These are phyloP conservation scores for Piscicola geometra DNA, from an alignment of 2,888 invertebrate species.

Conservation along the genomic window DNA sequence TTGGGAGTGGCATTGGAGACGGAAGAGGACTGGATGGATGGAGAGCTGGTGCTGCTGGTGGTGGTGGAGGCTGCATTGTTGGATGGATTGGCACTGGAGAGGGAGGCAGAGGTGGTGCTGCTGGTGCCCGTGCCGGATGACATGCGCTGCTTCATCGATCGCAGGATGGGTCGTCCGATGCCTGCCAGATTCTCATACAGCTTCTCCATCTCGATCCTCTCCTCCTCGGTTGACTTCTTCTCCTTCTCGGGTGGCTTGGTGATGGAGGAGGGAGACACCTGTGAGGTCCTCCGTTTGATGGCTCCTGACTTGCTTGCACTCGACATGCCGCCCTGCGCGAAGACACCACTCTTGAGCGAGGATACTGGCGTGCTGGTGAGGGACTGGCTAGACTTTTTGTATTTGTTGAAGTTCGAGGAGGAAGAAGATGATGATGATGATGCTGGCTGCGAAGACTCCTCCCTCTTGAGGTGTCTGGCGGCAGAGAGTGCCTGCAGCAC, in stretches of 20 bases:
- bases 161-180: conserved; percentile 37
- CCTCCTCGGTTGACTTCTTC: conserved; percentile 36
- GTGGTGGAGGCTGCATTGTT: not conserved
- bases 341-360: not conserved
- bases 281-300: conserved; percentile 9
- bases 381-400: conserved; percentile 12
- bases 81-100: not conserved
- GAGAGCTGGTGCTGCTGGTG: not conserved
- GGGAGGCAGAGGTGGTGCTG: not conserved
- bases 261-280: not conserved
- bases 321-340: not conserved
- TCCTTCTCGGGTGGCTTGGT: conserved; percentile 6
- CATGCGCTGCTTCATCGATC: conserved; percentile 36
- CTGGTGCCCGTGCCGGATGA: conserved; percentile 1
- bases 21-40: not conserved
- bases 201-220: conserved; percentile 34
- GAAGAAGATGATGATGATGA: too few relatives aligned
- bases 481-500: conserved; percentile 38
- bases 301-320: not conserved
- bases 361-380: conserved; percentile 5
- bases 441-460: conserved; percentile 25
- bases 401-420: conserved; percentile 1
- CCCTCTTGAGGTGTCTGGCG: conserved; percentile 35
- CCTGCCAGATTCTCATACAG: conserved; percentile 37
- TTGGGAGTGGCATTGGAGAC: not conserved